These are phyloP conservation scores for Chloroceryle amazona DNA, from an alignment of 2,797 vertebrate genomes.

Conservation along the genomic window DNA sequence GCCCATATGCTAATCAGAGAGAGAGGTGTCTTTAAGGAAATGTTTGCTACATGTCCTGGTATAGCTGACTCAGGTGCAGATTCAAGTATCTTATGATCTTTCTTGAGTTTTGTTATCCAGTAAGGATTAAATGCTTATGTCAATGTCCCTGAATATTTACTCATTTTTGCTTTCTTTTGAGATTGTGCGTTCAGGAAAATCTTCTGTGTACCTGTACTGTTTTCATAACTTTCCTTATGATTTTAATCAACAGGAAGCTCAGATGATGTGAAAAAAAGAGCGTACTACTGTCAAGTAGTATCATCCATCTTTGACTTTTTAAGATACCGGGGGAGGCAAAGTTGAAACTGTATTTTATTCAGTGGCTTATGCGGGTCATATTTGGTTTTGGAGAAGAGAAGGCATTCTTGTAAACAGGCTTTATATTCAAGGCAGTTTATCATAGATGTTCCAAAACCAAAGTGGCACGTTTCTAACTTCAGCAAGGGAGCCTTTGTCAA, in stretches of 20 bases:
- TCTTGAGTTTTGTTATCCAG: not conserved
- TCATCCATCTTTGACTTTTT: not conserved
- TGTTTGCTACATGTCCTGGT: fast-evolving
- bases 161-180: not conserved
- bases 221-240: not conserved
- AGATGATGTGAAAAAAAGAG: not conserved
- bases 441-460: not conserved
- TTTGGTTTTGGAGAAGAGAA: not conserved
- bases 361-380: not conserved
- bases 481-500: not conserved
- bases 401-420: not conserved
- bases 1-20: not conserved
- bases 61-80: not conserved
- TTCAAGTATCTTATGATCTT: not conserved
- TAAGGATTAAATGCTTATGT: not conserved
- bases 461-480: not conserved
- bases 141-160: not conserved
- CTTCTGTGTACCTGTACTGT: not conserved
- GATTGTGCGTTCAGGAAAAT: not conserved
- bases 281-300: not conserved
- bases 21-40: not conserved
- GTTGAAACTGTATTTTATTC: not conserved
- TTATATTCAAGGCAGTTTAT: not conserved
- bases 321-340: not conserved
- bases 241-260: not conserved